phyloP scores from a whole-genome alignment of 1,140 invertebrate genomes.

The Melipona quadrifasciata region DNA sequence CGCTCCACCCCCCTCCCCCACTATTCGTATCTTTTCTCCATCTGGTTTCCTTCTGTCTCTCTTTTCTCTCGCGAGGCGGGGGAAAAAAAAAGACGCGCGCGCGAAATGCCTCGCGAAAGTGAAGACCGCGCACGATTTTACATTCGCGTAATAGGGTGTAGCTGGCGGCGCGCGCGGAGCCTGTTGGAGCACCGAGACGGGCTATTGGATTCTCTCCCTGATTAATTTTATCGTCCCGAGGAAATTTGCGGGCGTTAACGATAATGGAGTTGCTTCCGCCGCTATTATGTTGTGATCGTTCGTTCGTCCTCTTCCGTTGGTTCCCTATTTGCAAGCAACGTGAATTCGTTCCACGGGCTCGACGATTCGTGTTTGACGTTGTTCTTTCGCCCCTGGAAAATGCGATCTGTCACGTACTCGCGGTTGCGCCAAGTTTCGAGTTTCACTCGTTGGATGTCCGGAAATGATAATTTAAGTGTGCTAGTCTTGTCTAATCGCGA shows the following conservation, averaged over 20 bases:
- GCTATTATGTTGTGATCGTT: not conserved
- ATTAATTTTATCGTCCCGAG: conserved; percentile 24
- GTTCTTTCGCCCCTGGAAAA: not conserved
- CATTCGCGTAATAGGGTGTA: not conserved
- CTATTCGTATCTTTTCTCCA: not conserved
- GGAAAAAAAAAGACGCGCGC: not conserved
- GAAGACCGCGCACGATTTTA: not conserved
- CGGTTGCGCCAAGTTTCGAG: no score
- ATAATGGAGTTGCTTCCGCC: conserved; percentile 17
- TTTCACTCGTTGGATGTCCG: no score
- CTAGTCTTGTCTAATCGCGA: no score
- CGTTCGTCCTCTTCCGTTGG: not conserved
- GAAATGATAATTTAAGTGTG: no score
- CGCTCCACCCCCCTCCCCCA: not conserved
- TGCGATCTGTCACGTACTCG: no score
- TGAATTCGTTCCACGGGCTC: not conserved
- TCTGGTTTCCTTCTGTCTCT: no score
- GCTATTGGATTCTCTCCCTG: conserved; percentile 1
- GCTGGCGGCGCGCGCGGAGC: not conserved
- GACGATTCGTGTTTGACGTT: not conserved
- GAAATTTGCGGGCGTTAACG: conserved; percentile 23
- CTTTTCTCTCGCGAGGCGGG: not conserved
- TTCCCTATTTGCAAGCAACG: not conserved
- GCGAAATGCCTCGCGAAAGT: not conserved
- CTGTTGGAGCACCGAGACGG: not conserved